A percentile compares a stretch with the other conserved stretches of the same genome.
Evolutionary conservation across 1,140 invertebrate species (phyloP).

Genomic region (Aphaenogaster rudis): DNA sequence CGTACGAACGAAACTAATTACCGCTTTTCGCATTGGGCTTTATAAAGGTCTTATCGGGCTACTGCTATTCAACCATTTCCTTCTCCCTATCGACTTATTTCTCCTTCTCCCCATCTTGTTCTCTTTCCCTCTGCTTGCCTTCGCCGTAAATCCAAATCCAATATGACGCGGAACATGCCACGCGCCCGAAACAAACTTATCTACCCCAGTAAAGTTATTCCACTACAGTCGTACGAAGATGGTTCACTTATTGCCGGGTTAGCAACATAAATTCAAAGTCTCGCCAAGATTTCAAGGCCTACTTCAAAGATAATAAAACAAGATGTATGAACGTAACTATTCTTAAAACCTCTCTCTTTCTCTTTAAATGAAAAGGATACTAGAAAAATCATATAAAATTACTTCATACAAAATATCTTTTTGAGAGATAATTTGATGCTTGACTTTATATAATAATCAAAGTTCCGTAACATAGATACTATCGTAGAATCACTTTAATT

Average conservation of each 20-base stretch:
- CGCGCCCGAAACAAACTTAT: slow-evolving; percentile 56
- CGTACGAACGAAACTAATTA: slow-evolving; percentile 51
- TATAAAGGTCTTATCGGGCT: slow-evolving; percentile 38
- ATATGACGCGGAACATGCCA: slow-evolving; percentile 55
- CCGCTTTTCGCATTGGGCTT: slow-evolving; percentile 30
- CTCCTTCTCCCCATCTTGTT: neutral
- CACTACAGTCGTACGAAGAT: slow-evolving; percentile 35
- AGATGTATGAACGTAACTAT: neutral
- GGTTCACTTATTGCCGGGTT: slow-evolving; percentile 48
- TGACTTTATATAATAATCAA: neutral
- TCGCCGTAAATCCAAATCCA: slow-evolving; percentile 43
- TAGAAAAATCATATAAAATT: neutral
- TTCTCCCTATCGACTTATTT: slow-evolving; percentile 27
- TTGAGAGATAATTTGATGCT: neutral
- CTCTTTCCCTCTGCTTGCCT: slow-evolving; percentile 23
- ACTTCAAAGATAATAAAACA: slow-evolving; percentile 17
- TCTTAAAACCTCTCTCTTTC: neutral
- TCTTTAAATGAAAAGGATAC: neutral
- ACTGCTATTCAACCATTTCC: slow-evolving; percentile 26
- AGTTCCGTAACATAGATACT: neutral
- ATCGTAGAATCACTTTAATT: neutral
- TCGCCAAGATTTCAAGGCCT: slow-evolving; percentile 13
- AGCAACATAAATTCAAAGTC: slow-evolving; percentile 55
- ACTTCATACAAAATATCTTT: neutral
- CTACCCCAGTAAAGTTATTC: slow-evolving; percentile 54